Percentiles rank a stretch among this genome's conserved stretches.
These are phyloP conservation scores for Peromyscus polionotus DNA, from an alignment of 2,113 vertebrate genomes.

Conservation along the genomic window DNA sequence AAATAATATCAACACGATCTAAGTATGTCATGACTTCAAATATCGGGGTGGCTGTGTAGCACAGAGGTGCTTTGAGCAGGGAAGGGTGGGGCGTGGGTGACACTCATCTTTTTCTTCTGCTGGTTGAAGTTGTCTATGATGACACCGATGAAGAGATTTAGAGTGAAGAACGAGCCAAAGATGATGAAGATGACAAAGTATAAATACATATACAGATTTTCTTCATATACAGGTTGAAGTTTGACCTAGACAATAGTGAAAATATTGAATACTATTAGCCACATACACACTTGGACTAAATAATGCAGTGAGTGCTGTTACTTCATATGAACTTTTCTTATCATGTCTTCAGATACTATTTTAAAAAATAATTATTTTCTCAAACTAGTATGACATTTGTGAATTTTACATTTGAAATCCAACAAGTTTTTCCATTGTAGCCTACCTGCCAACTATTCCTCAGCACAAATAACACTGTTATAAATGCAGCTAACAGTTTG, in stretches of 20 bases:
- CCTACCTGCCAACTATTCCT: slow-evolving; percentile 26
- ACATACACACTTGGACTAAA: slow-evolving; percentile 26
- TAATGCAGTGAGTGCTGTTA: not conserved
- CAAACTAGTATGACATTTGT: not conserved
- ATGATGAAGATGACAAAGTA: slow-evolving; percentile 99
- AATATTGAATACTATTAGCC: slow-evolving; percentile 63
- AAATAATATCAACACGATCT: not conserved
- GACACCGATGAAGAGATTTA: slow-evolving; percentile 99
- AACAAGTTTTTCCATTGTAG: slow-evolving; percentile 7
- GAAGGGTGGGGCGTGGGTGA: slow-evolving; percentile 70
- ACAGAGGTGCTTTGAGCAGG: not conserved
- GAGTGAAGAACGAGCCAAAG: slow-evolving; percentile 98
- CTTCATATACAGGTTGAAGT: slow-evolving; percentile 94
- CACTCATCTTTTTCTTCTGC: slow-evolving; percentile 99
- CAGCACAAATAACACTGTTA: slow-evolving; percentile 18
- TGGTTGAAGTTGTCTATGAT: slow-evolving; percentile 99
- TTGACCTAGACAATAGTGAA: slow-evolving; percentile 86
- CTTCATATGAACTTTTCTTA: slow-evolving; percentile 17
- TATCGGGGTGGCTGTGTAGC: not conserved
- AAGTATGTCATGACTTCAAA: not conserved
- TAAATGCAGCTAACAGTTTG: slow-evolving; percentile 14
- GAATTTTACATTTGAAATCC: slow-evolving; percentile 6
- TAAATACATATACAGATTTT: slow-evolving; percentile 93
- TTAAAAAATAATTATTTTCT: slow-evolving; percentile 38
- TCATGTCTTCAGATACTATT: not conserved